These are phyloP conservation scores for Drosophila malerkotliana DNA, from an alignment of 1,140 invertebrate species.

Conservation along the genomic window DNA sequence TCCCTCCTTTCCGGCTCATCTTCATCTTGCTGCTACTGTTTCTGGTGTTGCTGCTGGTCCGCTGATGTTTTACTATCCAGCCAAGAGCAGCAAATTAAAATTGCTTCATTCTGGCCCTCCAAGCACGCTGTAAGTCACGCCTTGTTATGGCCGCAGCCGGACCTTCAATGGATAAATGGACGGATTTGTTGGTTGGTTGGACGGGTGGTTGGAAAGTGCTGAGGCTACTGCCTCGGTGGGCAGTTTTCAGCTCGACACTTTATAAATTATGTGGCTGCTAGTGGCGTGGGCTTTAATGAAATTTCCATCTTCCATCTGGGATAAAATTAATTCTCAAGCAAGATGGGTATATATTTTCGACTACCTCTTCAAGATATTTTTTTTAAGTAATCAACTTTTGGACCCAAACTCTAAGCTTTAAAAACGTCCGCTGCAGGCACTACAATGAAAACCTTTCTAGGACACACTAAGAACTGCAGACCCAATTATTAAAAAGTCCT, in stretches of 20 bases:
- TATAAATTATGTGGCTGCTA: slow-evolving; percentile 67
- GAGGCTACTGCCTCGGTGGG: slow-evolving; percentile 15
- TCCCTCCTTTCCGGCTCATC: slow-evolving; percentile 9
- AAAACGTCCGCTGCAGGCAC: neutral
- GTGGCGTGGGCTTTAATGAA: slow-evolving; percentile 63
- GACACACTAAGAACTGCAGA: neutral
- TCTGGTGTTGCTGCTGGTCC: neutral
- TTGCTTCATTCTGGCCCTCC: slow-evolving; percentile 70
- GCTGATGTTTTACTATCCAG: slow-evolving; percentile 75
- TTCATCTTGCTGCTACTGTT: slow-evolving; percentile 44
- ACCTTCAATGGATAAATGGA: slow-evolving; percentile 54
- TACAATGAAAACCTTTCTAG: neutral
- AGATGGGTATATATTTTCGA: neutral
- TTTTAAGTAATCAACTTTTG: too few species aligned
- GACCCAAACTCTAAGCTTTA: neutral
- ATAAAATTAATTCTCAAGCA: slow-evolving; percentile 23
- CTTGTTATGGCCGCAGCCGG: slow-evolving; percentile 47
- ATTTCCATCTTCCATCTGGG: slow-evolving; percentile 39
- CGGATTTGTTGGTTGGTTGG: slow-evolving; percentile 45
- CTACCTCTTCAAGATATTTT: neutral
- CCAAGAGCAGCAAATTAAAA: slow-evolving; percentile 73
- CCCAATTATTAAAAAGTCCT: neutral
- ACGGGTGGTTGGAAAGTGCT: slow-evolving; percentile 2
- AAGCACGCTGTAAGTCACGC: slow-evolving; percentile 60
- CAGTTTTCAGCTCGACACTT: slow-evolving; percentile 74